Conservation (phyloP, 2,113 vertebrate species). For the Alces alces region DNA sequence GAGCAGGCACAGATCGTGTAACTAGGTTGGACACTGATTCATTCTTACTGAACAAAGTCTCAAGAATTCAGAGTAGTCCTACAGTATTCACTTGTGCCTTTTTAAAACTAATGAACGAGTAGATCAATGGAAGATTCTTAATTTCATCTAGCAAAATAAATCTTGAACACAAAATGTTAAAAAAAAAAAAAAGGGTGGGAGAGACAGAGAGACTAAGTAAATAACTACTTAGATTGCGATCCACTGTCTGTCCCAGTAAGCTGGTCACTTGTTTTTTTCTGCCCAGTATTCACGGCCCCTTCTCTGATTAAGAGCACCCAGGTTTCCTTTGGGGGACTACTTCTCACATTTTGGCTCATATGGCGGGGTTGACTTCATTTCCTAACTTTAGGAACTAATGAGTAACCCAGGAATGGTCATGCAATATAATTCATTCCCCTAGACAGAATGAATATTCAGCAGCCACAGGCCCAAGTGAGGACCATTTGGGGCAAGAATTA, state of each 20-base stretch:
- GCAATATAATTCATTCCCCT: not conserved
- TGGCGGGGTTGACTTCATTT: not conserved
- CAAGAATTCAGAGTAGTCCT: not conserved
- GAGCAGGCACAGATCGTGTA: not conserved
- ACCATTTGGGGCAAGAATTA: not conserved
- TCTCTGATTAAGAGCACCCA: not conserved
- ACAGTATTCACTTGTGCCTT: not conserved
- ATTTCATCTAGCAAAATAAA: conserved; percentile 29
- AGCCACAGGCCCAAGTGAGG: not conserved
- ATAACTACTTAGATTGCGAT: not conserved
- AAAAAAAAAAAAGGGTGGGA: not conserved
- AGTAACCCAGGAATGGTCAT: not conserved
- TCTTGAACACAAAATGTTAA: not conserved
- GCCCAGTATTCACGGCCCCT: not conserved
- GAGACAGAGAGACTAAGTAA: not conserved
- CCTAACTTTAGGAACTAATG: not conserved
- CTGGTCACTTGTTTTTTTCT: not conserved
- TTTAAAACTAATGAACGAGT: not conserved
- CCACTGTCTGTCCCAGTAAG: not conserved
- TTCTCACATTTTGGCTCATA: not conserved
- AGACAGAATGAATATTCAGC: not conserved
- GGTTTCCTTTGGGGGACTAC: not conserved
- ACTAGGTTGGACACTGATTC: not conserved
- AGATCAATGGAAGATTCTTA: not conserved
- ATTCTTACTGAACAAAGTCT: not conserved